Evolutionary conservation across 2,888 invertebrate genomes (phyloP), one percentile per base, ranked within the genome.

Genomic region (Tinea semifulvella): DNA sequence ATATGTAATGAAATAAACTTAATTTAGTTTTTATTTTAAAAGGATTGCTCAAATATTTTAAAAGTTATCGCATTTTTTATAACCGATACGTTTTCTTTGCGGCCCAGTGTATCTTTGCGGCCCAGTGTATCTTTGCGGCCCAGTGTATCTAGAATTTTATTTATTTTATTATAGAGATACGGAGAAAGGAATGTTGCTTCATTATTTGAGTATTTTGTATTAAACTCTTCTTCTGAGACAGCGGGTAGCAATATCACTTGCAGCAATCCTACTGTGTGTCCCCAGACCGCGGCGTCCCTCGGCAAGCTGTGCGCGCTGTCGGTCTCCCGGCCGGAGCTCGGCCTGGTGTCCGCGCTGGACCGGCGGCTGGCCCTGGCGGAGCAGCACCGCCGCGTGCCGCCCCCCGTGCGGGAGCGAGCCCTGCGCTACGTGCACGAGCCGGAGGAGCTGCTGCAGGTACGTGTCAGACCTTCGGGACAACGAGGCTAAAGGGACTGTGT

Each of bases 251-350:
- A 6, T 7, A 7, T 31, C n/a, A n/a, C n/a, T n/a, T n/a, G n/a
- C n/a, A n/a, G n/a, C n/a, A n/a, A n/a, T n/a, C n/a, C n/a, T n/a
- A 22, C 17, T 42, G 8, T 22, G 11, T 20, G 22, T 83, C 88
- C 43, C 0, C 55, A 75, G 74, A 76, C 65, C 0, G 56, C 57
- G 74, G 79, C 94, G 1, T 94, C 95, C 10, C 72, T 96, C 28
- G 87, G 91, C 20, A 96, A 96, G 70, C 75, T 96, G 47, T 85
- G 90, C 50, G 80, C 86, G 42, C 60, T 88, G 10, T 88, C 89
- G 2, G 63, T 83, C 4, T 84, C 84, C 26, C 76, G 76, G 47
- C 65, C 68, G 1, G 65, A 31, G 51, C 65, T 13, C 64, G 68
- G 19, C 50, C 52, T 52, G n/a, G 54, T 45, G 38, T n/a, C 5